These are phyloP conservation scores for Corythornis cristatus DNA, from an alignment of 2,113 vertebrate species.

Conservation along the genomic window DNA sequence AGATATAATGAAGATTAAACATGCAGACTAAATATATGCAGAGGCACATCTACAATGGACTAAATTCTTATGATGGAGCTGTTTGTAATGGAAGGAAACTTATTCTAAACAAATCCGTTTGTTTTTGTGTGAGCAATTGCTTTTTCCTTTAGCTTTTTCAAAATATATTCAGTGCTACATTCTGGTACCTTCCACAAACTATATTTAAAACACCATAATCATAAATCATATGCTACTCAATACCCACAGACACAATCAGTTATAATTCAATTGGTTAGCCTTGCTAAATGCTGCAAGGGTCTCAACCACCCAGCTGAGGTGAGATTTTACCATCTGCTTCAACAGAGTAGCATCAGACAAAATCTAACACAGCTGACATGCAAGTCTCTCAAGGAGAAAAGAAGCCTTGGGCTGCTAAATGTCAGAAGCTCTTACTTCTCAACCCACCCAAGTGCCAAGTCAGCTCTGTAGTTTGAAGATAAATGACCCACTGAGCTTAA, in stretches of 20 bases:
- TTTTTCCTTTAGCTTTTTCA: not conserved
- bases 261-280: constrained; percentile 45
- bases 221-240: constrained; percentile 3
- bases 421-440: constrained; percentile 59
- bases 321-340: constrained; percentile 66
- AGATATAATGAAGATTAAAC: not conserved
- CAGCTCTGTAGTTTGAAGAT: constrained; percentile 46
- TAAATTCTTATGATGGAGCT: not conserved
- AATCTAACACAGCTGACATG: constrained; percentile 19
- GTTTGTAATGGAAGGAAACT: not conserved
- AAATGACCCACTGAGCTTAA: constrained; percentile 25
- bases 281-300: constrained; percentile 51
- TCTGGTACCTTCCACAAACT: not conserved
- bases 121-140: not conserved
- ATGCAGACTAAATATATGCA: not conserved
- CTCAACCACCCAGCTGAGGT: constrained; percentile 49
- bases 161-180: not conserved
- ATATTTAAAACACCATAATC: constrained; percentile 6
- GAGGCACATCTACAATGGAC: not conserved
- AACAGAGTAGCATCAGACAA: constrained; percentile 32
- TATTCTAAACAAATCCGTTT: not conserved
- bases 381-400: constrained; percentile 70
- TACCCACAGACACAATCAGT: not conserved
- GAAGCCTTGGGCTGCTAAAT: constrained; percentile 54
- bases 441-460: constrained; percentile 40